Evolutionary conservation across 2,113 vertebrate species (phyloP), one percentile per base, ranked within the genome.

Genomic region (Trachemys scripta): DNA sequence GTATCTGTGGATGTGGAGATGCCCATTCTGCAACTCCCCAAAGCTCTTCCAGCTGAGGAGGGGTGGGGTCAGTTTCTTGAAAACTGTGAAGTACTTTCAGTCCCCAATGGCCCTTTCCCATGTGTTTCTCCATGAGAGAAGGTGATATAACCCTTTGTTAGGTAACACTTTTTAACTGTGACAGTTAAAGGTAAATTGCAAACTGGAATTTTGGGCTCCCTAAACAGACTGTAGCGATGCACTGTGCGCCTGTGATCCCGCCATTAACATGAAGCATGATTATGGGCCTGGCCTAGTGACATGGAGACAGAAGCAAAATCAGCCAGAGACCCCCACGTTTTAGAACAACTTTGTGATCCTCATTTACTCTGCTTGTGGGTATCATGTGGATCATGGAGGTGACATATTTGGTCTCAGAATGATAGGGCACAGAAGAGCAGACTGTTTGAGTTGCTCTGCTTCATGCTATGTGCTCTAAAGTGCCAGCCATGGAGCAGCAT

Each of bases 321-420:
- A 49, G 14, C 29, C 78, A 5, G 45, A 92, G 65, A 29, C 25
- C 2, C 14, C 65, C 50, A 19, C 2, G 12, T 49, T 42, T 24
- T 13, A 47, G 22, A 4, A 47, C 10, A 90, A 25, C 7, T 80
- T 49, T 49, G 54, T 65, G 54, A 75, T 82, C 6, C 20, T 85
- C 25, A 16, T 35, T 9, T 87, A 50, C 69, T 87, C 47, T 85
- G 54, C 27, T 51, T 0, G 0, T 47, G 47, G 42, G 54, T 53
- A 75, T 56, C 8, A 1, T 1, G 8, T 81, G 7, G 1, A 2
- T 27, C 29, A 31, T 17, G 31, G 86, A 75, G 78, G 50, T 51
- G 10, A 13, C 0, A 0, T 10, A n/a, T 51, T 42, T 12, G 16
- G 49, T 38, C 38, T 85, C 25, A 35, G 0, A 24, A 7, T 11